Percentiles rank a stretch among this genome's conserved stretches.
Conservation (phyloP, 2,888 invertebrate species). For the Phoronis australis region DNA sequence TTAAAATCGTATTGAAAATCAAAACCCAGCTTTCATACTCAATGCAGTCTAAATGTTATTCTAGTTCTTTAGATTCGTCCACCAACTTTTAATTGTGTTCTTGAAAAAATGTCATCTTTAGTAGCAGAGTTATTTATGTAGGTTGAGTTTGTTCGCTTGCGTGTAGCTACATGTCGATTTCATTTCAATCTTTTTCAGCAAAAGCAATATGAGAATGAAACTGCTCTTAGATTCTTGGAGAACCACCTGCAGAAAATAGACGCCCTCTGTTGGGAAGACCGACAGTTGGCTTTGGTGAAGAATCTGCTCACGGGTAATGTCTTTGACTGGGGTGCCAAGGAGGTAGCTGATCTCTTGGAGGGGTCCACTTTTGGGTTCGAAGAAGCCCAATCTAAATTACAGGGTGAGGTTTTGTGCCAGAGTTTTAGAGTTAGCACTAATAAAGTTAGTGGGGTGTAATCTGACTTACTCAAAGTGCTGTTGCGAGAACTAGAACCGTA, state of each 20-base stretch:
- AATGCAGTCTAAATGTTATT: too few relatives aligned
- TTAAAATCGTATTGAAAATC: too few relatives aligned
- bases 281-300: conserved; percentile 55
- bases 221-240: conserved; percentile 68
- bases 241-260: conserved; percentile 68
- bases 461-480: too few relatives aligned
- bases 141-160: neutral
- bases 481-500: too few relatives aligned
- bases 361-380: conserved; percentile 67
- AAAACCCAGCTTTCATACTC: too few relatives aligned
- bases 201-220: conserved; percentile 80
- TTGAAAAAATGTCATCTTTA: too few relatives aligned
- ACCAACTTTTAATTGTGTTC: too few relatives aligned
- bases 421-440: too few relatives aligned
- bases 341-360: conserved; percentile 78
- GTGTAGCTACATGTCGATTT: neutral
- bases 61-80: too few relatives aligned
- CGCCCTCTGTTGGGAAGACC: conserved; percentile 57
- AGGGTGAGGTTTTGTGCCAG: conserved; percentile 57
- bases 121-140: too few relatives aligned
- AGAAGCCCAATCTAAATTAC: conserved; percentile 76
- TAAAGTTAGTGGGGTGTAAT: too few relatives aligned
- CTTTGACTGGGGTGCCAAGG: conserved; percentile 96
- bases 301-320: conserved; percentile 78
- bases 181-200: conserved; percentile 58